Percentiles rank a stretch among this genome's conserved stretches.
These are phyloP conservation scores for Anseranas semipalmata DNA, from an alignment of 2,113 vertebrate genomes.

Conservation along the genomic window DNA sequence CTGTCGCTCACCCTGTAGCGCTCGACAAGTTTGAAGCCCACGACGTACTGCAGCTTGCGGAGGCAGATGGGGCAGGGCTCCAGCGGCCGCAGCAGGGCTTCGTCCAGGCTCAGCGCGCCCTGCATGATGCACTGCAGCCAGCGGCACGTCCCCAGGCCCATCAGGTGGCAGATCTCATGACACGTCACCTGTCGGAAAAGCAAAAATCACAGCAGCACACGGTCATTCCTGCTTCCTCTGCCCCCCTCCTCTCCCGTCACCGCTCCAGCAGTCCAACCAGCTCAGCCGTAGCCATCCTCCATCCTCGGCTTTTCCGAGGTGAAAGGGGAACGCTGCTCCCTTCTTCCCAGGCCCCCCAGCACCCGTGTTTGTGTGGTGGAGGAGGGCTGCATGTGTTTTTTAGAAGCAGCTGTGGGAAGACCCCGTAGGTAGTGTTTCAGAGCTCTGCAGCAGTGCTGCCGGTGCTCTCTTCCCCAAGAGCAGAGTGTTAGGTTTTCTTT, in stretches of 20 bases:
- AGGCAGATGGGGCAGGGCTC: slow-evolving; percentile 81
- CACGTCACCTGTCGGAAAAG: slow-evolving; percentile 65
- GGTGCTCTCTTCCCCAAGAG: neutral
- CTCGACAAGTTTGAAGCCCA: slow-evolving; percentile 77
- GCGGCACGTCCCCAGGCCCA: slow-evolving; percentile 78
- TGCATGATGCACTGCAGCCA: slow-evolving; percentile 83
- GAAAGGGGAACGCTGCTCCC: neutral
- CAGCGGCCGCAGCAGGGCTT: slow-evolving; percentile 70
- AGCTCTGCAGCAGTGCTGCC: neutral
- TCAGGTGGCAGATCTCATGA: slow-evolving; percentile 77
- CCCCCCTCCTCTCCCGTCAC: neutral
- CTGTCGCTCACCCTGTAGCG: slow-evolving; percentile 76
- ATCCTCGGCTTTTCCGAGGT: neutral
- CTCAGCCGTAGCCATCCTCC: neutral
- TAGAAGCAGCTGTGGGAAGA: neutral
- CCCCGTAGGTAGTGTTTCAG: neutral
- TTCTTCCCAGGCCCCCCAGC: neutral
- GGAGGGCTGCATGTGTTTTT: neutral
- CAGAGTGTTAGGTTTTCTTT: neutral
- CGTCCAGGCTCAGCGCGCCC: slow-evolving; percentile 72
- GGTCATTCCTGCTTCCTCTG: neutral
- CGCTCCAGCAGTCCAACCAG: rapidly evolving
- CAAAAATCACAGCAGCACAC: rapidly evolving
- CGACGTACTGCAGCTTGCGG: slow-evolving; percentile 75
- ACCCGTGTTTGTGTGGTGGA: neutral